Evolutionary conservation across 2,113 vertebrate genomes (phyloP).

Genomic region (Apodemus speciosus): DNA sequence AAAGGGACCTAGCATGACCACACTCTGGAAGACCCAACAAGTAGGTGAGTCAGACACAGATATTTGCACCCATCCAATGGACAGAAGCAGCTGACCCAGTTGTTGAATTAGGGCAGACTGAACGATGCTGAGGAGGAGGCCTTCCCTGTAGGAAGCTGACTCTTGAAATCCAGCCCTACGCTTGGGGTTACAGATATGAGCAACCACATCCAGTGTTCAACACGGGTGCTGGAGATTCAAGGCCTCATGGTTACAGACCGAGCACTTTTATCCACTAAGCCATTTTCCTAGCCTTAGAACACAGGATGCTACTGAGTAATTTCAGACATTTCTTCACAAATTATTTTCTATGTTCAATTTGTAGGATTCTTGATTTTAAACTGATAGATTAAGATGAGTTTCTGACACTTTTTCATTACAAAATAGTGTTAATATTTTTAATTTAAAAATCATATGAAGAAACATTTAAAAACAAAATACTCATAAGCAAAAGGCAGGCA

Average conservation of each 20-base stretch:
- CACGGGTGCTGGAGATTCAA: background rate
- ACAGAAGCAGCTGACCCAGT: too few species aligned
- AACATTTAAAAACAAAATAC: constrained; percentile 29
- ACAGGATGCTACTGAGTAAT: constrained; percentile 2
- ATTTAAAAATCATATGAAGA: background rate
- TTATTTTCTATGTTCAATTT: constrained; percentile 38
- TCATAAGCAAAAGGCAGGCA: background rate
- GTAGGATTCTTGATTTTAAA: background rate
- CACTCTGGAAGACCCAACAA: too few species aligned
- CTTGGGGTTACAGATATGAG: background rate
- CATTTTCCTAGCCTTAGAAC: background rate
- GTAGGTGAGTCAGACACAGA: too few species aligned
- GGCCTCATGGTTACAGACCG: background rate
- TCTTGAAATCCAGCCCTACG: background rate
- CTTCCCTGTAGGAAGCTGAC: too few species aligned
- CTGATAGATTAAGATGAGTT: background rate
- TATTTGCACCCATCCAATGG: too few species aligned
- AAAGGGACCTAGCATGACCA: too few species aligned
- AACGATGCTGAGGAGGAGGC: too few species aligned
- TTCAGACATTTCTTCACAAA: constrained; percentile 40
- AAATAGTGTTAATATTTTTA: constrained; percentile 20
- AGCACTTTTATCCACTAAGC: background rate
- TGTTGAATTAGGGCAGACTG: too few species aligned
- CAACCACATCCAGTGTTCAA: background rate
- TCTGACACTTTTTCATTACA: constrained; percentile 43